Evolutionary conservation across 1,140 invertebrate genomes (phyloP), one percentile per base, ranked within the genome.

Genomic region (Pogonus chalceus): DNA sequence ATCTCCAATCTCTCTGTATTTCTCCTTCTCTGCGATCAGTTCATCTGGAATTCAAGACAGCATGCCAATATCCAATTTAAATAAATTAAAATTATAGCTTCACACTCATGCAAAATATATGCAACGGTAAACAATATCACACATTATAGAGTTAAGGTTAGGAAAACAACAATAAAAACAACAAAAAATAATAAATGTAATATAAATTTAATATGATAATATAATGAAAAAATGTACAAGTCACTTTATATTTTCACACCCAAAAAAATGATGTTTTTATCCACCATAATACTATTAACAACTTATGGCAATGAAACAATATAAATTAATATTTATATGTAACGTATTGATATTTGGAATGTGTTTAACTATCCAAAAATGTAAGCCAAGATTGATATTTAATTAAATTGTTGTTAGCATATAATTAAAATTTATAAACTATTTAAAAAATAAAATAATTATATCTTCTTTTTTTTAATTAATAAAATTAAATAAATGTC

Each of bases 1-100:
- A 77, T 96, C 93, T 70, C 90, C 92, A 74, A 97, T 94, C 70
- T 88, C 84, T 79, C 96, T 96, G 87, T 94, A 98, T 73, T 92
- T 92, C 78, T 97, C 92, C 82, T 96, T 97, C 75, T 96, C 92
- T 65, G 83, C 82, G 68, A 97, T 88, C 77, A 97, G 83, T 74
- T 97, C 94, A 85, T 97, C 94, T 97, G 84, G 62, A 78, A 48
- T 43, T 20, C 22, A 53, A 43, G 20, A 22, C n/a, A 54, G 18
- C 22, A 46, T 22, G 39, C 16, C 23, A 47, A 18, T 16, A 24
- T 7, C 22, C 24, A 53, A 43, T 21, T 46, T 7, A 46, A 35
- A 9, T 35, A 35, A 9, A 35, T 31, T 31, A 7, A 4, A 46
- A 7, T 4, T 20, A 46, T 7, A 46, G 7, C 20, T 12, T 7